These are phyloP conservation scores for Cyaniris semiargus DNA, from an alignment of 2,888 invertebrate genomes.

Conservation along the genomic window DNA sequence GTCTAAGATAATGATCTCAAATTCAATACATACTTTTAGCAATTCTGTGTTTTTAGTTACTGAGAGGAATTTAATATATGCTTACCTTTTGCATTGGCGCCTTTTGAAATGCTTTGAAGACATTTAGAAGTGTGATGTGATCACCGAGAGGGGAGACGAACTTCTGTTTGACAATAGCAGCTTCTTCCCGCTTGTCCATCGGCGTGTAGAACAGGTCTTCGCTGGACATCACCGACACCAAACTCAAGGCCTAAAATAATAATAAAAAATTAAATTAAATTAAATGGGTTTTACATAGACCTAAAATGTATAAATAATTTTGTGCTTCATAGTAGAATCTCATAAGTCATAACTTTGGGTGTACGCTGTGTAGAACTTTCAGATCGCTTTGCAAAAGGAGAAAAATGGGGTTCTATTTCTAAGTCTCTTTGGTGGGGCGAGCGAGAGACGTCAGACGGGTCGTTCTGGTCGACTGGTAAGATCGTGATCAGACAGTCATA, in stretches of 20 bases:
- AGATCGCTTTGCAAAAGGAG: no score
- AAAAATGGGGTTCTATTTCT: no score
- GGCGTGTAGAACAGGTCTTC: conserved; percentile 91
- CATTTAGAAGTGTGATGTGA: conserved; percentile 93
- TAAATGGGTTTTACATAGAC: conserved; percentile 53
- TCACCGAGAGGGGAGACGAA: conserved; percentile 94
- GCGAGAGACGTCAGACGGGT: no score
- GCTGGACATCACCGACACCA: conserved; percentile 92
- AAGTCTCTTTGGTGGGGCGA: no score
- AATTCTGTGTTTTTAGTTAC: no score
- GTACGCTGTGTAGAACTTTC: no score
- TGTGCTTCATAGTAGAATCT: not conserved
- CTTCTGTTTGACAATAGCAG: conserved; percentile 86
- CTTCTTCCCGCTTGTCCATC: conserved; percentile 87
- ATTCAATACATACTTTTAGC: no score
- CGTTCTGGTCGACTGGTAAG: no score
- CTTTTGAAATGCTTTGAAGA: conserved; percentile 89
- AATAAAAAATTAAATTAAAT: not conserved
- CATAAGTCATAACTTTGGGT: no score
- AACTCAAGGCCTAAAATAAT: conserved; percentile 82
- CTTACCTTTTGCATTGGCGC: conserved; percentile 83
- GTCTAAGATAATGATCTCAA: no score
- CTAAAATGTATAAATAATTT: conserved; percentile 44
- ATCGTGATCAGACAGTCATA: no score
- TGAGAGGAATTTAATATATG: no score